Base-by-base conservation (phyloP, 2,797 vertebrate genomes). In the Notolepis coatsorum region DNA sequence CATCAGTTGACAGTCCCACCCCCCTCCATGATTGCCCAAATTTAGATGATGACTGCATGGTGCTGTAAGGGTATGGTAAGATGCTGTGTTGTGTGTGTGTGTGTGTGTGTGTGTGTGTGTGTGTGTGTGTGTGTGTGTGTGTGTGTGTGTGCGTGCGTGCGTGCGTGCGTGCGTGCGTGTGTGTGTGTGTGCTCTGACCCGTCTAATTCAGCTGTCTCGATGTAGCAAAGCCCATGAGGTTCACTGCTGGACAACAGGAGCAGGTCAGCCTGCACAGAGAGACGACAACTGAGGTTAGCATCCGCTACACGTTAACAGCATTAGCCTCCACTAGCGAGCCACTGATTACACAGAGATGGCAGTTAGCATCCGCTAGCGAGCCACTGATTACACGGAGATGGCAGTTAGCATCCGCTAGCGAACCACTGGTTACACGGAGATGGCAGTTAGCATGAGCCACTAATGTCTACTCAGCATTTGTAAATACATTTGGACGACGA, bases 121-220 rank as follows among this genome's bases (percentile, higher is more conserved):
- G 30, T 31, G 30, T n/a, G 6, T 15, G 47, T 6, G 4, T 20
- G 13, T 46, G 39, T 31, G 30, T 31, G 30, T 31, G 30, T 31
- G 30, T 31, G 30, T 31, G 43, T 46, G 43, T 46, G 43, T 25
- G 43, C 24, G 43, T 46, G 43, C 24, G 21, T 23, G 43, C 25
- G 43, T 13, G 43, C 25, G 43, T 13, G 45, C 15, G 46, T 31
- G 60, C 18, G 28, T 27, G 35, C 31, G 48, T 28, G 51, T 45
- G 21, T 37, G 21, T 12, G 51, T 15, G 73, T 20, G 48, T 59
- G 43, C 68, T 55, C 88, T 84, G 77, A 98, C 97, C 97, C 97
- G 0, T 99, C 97, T 5, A 99, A 93, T 80, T 99, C 97, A 0
- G 97, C 95, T 0, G 97, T 99, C 88, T 99, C 97, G 2, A 99